phyloP scores from a whole-genome alignment of 2,888 invertebrate genomes.

The Napeogenes inachia region DNA sequence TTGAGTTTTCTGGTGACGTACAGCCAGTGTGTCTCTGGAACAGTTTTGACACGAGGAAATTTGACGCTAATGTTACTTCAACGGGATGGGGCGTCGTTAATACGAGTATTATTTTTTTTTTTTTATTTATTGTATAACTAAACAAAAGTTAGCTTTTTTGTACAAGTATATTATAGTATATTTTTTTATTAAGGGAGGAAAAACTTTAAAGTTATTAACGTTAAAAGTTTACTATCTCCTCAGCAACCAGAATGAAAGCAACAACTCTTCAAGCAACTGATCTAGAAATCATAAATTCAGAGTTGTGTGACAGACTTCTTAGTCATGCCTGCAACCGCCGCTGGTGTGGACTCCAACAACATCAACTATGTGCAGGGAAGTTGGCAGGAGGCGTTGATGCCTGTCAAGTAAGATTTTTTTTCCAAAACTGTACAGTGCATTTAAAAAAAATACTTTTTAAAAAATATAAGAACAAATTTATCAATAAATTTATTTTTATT shows the following conservation, averaged over 20 bases:
- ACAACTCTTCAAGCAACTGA: conserved; percentile 35
- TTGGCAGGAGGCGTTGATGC: conserved; percentile 38
- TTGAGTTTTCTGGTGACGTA: conserved; percentile 27
- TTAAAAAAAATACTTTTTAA: too few species aligned
- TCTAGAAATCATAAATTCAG: conserved; percentile 34
- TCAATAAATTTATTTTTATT: background rate
- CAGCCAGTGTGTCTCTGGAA: conserved; percentile 40
- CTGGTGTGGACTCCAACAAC: conserved; percentile 33
- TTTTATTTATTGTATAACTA: too few species aligned
- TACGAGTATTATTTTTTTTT: conserved; percentile 26
- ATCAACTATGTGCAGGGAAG: conserved; percentile 35
- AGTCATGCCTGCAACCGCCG: conserved; percentile 28
- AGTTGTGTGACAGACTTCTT: conserved; percentile 32
- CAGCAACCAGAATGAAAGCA: conserved; percentile 19
- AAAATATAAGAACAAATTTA: background rate
- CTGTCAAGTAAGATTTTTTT: conserved; percentile 42
- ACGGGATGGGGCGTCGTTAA: conserved; percentile 20
- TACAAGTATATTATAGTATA: too few species aligned
- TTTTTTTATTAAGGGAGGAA: too few species aligned
- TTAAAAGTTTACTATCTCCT: background rate
- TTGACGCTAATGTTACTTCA: conserved; percentile 29
- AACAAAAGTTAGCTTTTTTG: too few species aligned
- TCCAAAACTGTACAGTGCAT: too few species aligned
- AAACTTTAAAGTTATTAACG: too few species aligned
- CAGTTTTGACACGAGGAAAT: conserved; percentile 22